Conservation (phyloP, 2,797 vertebrate genomes). For the Dendrocincla tyrannina region DNA sequence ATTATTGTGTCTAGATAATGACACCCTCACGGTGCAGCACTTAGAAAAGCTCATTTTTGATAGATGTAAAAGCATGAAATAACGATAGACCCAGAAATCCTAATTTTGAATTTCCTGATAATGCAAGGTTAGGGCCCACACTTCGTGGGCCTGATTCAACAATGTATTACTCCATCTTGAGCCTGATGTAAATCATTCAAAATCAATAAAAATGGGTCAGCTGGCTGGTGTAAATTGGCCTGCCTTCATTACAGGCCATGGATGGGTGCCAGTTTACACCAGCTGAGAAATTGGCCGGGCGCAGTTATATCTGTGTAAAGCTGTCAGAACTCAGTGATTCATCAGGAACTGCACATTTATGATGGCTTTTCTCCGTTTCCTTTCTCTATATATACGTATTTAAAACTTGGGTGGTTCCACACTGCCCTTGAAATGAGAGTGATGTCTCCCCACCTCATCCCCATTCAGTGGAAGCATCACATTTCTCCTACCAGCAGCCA, state of each 20-base stretch:
- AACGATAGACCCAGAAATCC: slow-evolving; percentile 38
- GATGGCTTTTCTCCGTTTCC: slow-evolving; percentile 34
- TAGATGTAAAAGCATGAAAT: slow-evolving; percentile 59
- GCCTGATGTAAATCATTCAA: slow-evolving; percentile 42
- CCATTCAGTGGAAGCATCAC: background rate
- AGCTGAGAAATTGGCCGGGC: slow-evolving; percentile 56
- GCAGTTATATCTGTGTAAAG: slow-evolving; percentile 58
- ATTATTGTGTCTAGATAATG: slow-evolving; percentile 62
- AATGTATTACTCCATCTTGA: slow-evolving; percentile 1
- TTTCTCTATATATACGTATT: slow-evolving; percentile 32
- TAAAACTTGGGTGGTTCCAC: slow-evolving; percentile 53
- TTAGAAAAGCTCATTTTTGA: slow-evolving; percentile 39
- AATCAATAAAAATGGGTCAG: slow-evolving; percentile 63
- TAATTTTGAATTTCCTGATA: slow-evolving; percentile 44
- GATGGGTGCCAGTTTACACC: slow-evolving; percentile 62
- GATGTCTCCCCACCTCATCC: background rate
- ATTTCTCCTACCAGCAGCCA: background rate
- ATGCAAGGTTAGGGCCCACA: slow-evolving; percentile 27
- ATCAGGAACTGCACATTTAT: slow-evolving; percentile 44
- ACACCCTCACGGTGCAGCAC: slow-evolving; percentile 8
- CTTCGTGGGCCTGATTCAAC: slow-evolving; percentile 29
- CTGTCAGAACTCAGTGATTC: slow-evolving; percentile 58
- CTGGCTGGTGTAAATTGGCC: slow-evolving; percentile 61
- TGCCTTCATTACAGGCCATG: slow-evolving; percentile 43
- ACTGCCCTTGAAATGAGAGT: slow-evolving; percentile 47